A percentile compares a stretch with the other conserved stretches of the same genome.
phyloP scores from a whole-genome alignment of 2,888 invertebrate genomes.

The Sisyra nigra region DNA sequence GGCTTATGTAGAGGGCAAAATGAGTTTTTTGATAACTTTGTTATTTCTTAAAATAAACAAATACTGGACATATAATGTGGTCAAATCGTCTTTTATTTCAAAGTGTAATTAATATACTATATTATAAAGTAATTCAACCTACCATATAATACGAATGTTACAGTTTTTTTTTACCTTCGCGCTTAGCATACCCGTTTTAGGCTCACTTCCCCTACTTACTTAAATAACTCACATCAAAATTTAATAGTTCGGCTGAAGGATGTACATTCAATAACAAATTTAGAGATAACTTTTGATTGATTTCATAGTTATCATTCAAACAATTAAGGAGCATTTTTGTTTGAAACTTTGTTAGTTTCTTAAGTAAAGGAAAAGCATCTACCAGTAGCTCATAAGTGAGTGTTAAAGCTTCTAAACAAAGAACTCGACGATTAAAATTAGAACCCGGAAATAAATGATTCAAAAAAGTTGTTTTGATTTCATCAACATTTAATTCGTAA shows the following conservation, averaged over 20 bases:
- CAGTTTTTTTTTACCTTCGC: no score
- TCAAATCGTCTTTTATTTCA: no score
- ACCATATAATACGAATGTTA: no score
- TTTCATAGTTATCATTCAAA: constrained; percentile 62
- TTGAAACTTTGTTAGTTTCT: constrained; percentile 24
- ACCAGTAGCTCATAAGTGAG: constrained; percentile 22
- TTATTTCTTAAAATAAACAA: no score
- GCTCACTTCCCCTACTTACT: no score
- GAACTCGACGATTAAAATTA: constrained; percentile 41
- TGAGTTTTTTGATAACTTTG: no score
- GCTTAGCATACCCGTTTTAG: no score
- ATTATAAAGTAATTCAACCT: no score
- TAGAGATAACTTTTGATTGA: constrained; percentile 51
- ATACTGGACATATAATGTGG: no score
- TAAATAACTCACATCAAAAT: constrained; percentile 21
- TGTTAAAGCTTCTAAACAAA: constrained; percentile 38
- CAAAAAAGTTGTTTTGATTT: constrained; percentile 33
- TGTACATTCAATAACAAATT: constrained; percentile 32
- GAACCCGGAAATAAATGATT: constrained; percentile 40
- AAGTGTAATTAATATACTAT: no score
- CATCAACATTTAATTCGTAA: constrained; percentile 32
- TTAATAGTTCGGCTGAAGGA: constrained; percentile 18
- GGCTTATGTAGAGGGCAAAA: no score
- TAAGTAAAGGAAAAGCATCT: constrained; percentile 13
- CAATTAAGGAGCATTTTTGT: constrained; percentile 32